Base-by-base conservation (phyloP, 2,113 vertebrate species). In the Melozone crissalis region DNA sequence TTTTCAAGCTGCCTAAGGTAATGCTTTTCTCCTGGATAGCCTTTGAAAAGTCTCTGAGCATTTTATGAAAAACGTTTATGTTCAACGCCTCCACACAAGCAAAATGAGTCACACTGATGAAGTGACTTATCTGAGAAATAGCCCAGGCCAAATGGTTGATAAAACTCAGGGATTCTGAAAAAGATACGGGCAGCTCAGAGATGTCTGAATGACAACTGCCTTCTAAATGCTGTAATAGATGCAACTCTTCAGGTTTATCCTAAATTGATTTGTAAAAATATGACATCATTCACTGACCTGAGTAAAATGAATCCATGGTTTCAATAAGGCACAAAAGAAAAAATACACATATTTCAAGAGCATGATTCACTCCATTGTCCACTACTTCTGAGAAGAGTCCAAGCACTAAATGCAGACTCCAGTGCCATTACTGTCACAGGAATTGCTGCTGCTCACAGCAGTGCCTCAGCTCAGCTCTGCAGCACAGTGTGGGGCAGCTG, bases 1-100 rank as follows among this genome's bases (percentile, higher is more conserved):
- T 63, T 91, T 90, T 87, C 61, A 78, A 74, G 61, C 43, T 76
- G 75, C 54, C 27, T 26, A n/a, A 76, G 78, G 63, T 33, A 89
- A 86, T 15, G 5, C 4, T 52, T 75, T 67, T 58, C 35, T 72
- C 22, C 67, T 54, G 52, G 52, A 44, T 1, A 43, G 39, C 3
- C 17, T 51, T 87, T 80, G 31, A 52, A 92, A 88, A 9, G 31
- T 49, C 33, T 74, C 55, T 15, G 33, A 66, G 16, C 4, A 30
- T 46, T 78, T 55, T 22, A 31, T 26, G 33, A 51, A 62, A 80
- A 66, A 51, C 44, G 11, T 35, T 43, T 10, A 21, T 7, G 11
- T 59, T 78, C 47, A 37, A 55, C 61, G 51, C 28, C 22, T 82
- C 71, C 49, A 61, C 15, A 10, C 1, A 2, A 74, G 33, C 0